These are phyloP conservation scores for Drosophila longiperda DNA, from an alignment of 2,888 invertebrate genomes.

Conservation along the genomic window DNA sequence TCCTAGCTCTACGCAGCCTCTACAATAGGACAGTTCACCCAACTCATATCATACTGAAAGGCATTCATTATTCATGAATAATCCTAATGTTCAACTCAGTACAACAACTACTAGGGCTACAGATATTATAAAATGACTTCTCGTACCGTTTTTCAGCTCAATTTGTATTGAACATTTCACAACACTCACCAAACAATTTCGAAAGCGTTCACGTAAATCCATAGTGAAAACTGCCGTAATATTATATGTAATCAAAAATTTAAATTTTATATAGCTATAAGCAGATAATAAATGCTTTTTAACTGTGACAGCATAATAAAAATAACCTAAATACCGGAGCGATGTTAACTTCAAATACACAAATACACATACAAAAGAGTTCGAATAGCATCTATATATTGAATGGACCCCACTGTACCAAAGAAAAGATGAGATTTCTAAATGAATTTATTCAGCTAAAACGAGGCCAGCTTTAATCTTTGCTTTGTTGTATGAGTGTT, in stretches of 20 bases:
- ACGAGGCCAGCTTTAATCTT: neutral
- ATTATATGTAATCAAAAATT: slow-evolving; percentile 30
- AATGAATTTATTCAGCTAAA: neutral
- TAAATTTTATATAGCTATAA: slow-evolving; percentile 43
- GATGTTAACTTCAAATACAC: slow-evolving; percentile 1
- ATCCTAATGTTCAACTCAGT: neutral
- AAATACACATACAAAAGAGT: neutral
- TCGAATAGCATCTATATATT: neutral
- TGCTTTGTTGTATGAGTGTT: neutral
- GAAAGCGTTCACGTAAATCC: slow-evolving; percentile 11
- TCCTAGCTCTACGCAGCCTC: neutral
- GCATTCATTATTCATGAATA: neutral
- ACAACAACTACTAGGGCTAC: neutral
- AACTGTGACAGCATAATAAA: slow-evolving; percentile 16
- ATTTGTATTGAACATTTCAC: neutral
- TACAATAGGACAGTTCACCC: neutral
- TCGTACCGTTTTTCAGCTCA: neutral
- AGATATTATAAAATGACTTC: neutral
- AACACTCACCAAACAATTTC: slow-evolving; percentile 1
- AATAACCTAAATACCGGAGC: neutral
- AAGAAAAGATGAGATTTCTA: neutral
- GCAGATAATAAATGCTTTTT: slow-evolving; percentile 32
- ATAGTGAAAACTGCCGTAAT: slow-evolving; percentile 55
- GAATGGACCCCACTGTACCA: neutral
- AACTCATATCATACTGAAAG: neutral